Evolutionary conservation across 2,113 vertebrate genomes (phyloP).

Genomic region (Heteronetta atricapilla): DNA sequence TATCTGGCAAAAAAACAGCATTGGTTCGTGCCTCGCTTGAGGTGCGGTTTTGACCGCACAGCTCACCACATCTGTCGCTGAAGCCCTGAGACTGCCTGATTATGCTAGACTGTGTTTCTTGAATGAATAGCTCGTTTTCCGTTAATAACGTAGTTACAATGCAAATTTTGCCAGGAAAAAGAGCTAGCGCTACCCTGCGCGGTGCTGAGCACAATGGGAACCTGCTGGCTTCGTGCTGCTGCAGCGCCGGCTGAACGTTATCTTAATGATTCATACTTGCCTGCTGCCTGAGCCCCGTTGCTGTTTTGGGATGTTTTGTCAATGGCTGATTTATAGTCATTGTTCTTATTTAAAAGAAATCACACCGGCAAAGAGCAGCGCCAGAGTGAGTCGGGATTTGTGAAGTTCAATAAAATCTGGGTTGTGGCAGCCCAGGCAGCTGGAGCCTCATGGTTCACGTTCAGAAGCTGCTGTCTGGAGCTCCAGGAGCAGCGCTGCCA

Average conservation of each 20-base stretch:
- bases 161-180: not conserved
- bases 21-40: not conserved
- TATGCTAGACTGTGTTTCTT: accelerated
- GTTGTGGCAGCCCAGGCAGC: not conserved
- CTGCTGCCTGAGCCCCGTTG: not conserved
- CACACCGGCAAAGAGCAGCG: accelerated
- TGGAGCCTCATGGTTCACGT: not conserved
- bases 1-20: accelerated
- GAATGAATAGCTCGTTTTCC: not conserved
- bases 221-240: not conserved
- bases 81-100: not conserved
- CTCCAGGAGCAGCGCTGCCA: not conserved
- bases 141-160: not conserved
- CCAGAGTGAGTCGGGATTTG: not conserved
- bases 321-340: not conserved
- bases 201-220: not conserved
- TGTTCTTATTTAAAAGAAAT: not conserved
- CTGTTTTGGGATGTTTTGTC: not conserved
- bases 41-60: not conserved
- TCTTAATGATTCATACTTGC: not conserved
- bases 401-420: not conserved
- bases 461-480: not conserved
- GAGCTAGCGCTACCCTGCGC: no score
- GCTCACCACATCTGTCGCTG: not conserved
- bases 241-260: accelerated